Evolutionary conservation across 2,888 invertebrate genomes (phyloP).

Genomic region (Odontomyia ornata): DNA sequence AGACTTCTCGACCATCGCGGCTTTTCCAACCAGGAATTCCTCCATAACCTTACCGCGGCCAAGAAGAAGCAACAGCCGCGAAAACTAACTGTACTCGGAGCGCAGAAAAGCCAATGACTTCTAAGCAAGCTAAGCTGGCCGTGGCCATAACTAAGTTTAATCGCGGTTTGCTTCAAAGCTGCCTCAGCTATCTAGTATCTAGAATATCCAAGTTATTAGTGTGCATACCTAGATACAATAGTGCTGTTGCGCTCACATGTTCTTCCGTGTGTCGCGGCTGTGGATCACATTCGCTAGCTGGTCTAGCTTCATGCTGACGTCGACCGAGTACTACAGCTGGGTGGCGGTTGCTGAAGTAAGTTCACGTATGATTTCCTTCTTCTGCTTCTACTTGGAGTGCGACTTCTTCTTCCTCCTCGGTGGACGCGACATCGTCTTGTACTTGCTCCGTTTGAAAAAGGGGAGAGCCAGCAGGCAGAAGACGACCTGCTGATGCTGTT

Average conservation of each 20-base stretch:
- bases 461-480: constrained; percentile 1
- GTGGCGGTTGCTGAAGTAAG: background rate
- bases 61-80: constrained; percentile 28
- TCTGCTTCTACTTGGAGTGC: background rate
- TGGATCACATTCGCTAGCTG: background rate
- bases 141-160: background rate
- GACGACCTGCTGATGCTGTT: background rate
- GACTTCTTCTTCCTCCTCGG: background rate
- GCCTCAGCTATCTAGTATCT: constrained; percentile 30
- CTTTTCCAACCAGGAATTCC: background rate
- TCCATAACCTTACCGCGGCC: too few species aligned
- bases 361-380: constrained; percentile 16
- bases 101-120: constrained; percentile 39
- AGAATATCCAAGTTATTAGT: constrained; percentile 1
- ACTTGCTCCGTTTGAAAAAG: background rate
- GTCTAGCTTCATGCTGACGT: constrained; percentile 20
- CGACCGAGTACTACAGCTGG: background rate
- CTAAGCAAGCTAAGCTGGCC: constrained; percentile 18
- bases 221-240: background rate
- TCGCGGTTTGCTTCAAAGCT: constrained; percentile 7
- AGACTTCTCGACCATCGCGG: constrained; percentile 5
- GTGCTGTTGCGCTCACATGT: constrained; percentile 30
- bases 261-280: constrained; percentile 9
- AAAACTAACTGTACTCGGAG: constrained; percentile 41
- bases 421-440: background rate